Evolutionary conservation across 2,888 invertebrate genomes (phyloP).

Genomic region (Ephialtes manifestator): DNA sequence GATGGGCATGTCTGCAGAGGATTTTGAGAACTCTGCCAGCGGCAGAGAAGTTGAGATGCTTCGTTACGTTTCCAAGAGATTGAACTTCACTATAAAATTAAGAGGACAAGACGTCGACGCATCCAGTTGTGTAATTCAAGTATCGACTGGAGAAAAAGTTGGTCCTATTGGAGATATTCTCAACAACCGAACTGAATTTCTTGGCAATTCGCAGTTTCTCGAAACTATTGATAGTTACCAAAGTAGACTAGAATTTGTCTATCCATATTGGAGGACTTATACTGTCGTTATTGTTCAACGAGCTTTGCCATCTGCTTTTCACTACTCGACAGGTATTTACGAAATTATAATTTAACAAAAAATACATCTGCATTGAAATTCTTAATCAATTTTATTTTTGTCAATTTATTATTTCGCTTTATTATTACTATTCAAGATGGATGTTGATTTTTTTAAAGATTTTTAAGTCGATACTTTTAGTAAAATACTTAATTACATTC

Average conservation of each 20-base stretch:
- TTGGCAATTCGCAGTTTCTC: slow-evolving; percentile 62
- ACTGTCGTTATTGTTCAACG: slow-evolving; percentile 61
- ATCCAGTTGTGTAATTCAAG: slow-evolving; percentile 46
- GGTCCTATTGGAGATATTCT: slow-evolving; percentile 69
- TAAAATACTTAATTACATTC: too few species aligned
- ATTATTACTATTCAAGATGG: too few species aligned
- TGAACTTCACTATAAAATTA: slow-evolving; percentile 66
- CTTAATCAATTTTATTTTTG: too few species aligned
- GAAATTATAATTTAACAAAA: too few species aligned
- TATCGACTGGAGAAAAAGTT: slow-evolving; percentile 47
- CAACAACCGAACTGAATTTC: slow-evolving; percentile 54
- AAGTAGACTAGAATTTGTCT: slow-evolving; percentile 31
- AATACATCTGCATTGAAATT: too few species aligned
- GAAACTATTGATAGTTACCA: slow-evolving; percentile 43
- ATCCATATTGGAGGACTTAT: slow-evolving; percentile 63
- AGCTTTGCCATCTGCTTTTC: slow-evolving; percentile 6
- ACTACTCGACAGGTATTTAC: too few species aligned
- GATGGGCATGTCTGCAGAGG: not conserved
- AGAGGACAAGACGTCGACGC: slow-evolving; percentile 38
- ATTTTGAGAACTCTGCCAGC: not conserved
- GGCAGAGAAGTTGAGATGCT: slow-evolving; percentile 67
- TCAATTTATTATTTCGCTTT: too few species aligned
- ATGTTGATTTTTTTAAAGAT: too few species aligned
- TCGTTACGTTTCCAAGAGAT: slow-evolving; percentile 46
- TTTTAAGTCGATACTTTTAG: too few species aligned